phyloP scores from a whole-genome alignment of 2,113 vertebrate species.

The Sturnus vulgaris region DNA sequence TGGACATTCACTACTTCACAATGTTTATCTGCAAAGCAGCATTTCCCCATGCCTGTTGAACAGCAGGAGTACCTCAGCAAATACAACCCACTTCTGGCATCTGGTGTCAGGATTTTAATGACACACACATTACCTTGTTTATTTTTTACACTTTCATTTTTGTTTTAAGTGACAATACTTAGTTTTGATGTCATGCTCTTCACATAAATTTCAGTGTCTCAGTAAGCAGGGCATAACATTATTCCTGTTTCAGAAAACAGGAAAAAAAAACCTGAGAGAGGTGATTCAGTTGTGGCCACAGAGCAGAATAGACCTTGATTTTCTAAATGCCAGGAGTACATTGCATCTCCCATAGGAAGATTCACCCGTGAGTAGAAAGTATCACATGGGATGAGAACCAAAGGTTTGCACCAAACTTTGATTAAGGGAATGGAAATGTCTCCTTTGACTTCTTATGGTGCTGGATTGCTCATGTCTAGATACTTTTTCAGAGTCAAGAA shows the following conservation, averaged over 20 bases:
- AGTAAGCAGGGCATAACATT: background rate
- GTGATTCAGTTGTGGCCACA: background rate
- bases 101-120: background rate
- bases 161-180: background rate
- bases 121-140: background rate
- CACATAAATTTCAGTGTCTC: background rate
- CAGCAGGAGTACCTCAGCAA: background rate
- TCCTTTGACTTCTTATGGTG: background rate
- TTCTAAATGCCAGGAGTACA: background rate
- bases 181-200: background rate
- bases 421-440: background rate
- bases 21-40: slow-evolving; percentile 3
- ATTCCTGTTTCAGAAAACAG: background rate
- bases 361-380: background rate
- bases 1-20: slow-evolving; percentile 1
- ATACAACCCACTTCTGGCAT: background rate
- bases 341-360: background rate
- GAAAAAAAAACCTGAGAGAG: background rate
- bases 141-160: background rate
- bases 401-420: background rate
- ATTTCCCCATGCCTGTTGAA: background rate
- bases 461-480: background rate
- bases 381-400: background rate
- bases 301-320: background rate
- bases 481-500: background rate